Percentiles rank a stretch among this genome's conserved stretches.
phyloP scores from a whole-genome alignment of 2,888 invertebrate genomes.

The Macrosoma leucophasiata region DNA sequence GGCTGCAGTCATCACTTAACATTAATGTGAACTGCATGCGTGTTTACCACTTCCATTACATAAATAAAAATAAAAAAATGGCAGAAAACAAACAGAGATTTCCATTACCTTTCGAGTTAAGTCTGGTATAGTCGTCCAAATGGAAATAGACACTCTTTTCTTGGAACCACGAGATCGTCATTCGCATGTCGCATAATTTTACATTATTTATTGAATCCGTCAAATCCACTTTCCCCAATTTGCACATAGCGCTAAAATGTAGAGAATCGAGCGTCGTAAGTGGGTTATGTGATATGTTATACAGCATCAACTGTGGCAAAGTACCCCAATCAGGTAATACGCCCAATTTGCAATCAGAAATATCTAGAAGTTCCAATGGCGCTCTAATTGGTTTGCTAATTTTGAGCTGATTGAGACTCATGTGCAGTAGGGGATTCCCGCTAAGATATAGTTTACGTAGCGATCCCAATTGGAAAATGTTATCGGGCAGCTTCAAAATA shows the following conservation, averaged over 20 bases:
- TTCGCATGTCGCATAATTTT: constrained; percentile 44
- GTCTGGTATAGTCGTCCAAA: constrained; percentile 48
- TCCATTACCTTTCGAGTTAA: constrained; percentile 52
- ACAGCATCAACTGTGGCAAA: constrained; percentile 72
- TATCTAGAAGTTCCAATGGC: constrained; percentile 74
- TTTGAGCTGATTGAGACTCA: constrained; percentile 45
- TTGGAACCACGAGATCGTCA: constrained; percentile 56
- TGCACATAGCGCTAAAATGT: constrained; percentile 78
- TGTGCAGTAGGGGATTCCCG: constrained; percentile 64
- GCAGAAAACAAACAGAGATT: no score
- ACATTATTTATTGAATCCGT: constrained; percentile 47
- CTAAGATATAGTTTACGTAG: constrained; percentile 78
- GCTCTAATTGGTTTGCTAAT: constrained; percentile 73
- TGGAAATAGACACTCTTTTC: constrained; percentile 45
- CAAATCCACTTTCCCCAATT: constrained; percentile 74
- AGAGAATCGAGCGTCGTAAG: constrained; percentile 60
- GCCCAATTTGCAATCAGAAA: constrained; percentile 76
- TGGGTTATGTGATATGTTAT: constrained; percentile 79
- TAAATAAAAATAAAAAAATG: no score
- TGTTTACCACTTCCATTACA: no score
- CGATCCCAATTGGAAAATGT: constrained; percentile 73
- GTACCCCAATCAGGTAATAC: constrained; percentile 77
- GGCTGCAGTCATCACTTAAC: no score
- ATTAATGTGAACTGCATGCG: no score
- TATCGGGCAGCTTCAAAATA: constrained; percentile 62